Conservation (phyloP, 2,888 invertebrate genomes). For the Baccha elongata region DNA sequence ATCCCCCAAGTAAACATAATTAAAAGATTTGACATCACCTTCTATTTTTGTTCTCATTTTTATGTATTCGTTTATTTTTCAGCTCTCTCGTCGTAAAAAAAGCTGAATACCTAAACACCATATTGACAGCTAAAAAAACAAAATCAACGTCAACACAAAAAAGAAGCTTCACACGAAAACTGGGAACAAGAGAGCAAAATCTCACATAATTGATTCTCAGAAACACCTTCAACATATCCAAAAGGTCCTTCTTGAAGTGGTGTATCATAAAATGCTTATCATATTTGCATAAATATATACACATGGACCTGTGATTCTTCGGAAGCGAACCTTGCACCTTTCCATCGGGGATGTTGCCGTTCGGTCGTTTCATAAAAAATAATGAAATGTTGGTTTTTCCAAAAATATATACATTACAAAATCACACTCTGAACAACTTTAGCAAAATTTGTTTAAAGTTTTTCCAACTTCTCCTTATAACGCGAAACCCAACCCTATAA, state of each 20-base stretch:
- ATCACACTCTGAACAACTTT: constrained; percentile 52
- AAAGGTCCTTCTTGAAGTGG: constrained; percentile 24
- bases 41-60: constrained; percentile 5
- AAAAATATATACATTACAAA: constrained; percentile 57
- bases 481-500: not conserved
- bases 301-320: not conserved
- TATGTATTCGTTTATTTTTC: constrained; percentile 6
- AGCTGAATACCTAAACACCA: constrained; percentile 45
- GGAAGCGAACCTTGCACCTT: not conserved
- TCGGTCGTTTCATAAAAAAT: constrained; percentile 63
- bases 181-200: constrained; percentile 24
- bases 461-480: not conserved
- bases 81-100: constrained; percentile 5
- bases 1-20: constrained; percentile 59
- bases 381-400: constrained; percentile 73
- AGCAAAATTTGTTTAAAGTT: constrained; percentile 39
- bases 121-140: constrained; percentile 64
- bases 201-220: constrained; percentile 64
- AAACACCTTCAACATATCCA: constrained; percentile 42
- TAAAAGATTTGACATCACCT: constrained; percentile 64
- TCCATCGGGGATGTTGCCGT: not conserved
- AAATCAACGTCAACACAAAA: constrained; percentile 46
- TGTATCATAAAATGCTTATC: constrained; percentile 66
- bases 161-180: not conserved
- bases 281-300: constrained; percentile 58